Evolutionary conservation across 2,888 invertebrate species (phyloP).

Genomic region (Microchrysa polita): DNA sequence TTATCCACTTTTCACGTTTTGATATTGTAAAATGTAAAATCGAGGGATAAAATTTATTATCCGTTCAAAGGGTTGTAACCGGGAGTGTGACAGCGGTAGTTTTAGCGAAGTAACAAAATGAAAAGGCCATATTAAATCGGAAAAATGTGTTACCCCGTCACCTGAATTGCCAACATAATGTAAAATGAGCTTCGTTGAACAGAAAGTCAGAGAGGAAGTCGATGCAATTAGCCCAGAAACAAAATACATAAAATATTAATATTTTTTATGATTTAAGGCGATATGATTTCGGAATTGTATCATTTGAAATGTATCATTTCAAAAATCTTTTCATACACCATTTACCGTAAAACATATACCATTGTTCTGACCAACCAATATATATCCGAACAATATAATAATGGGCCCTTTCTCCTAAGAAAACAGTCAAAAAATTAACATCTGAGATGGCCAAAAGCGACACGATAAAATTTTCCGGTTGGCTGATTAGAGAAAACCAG

Average conservation of each 20-base stretch:
- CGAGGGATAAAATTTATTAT: not conserved
- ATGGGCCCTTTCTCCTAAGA: not conserved
- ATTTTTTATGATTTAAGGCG: no score
- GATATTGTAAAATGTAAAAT: not conserved
- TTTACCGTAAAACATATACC: constrained; percentile 11
- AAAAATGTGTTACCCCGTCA: not conserved
- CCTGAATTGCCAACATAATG: no score
- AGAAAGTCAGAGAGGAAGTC: no score
- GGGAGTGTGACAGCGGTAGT: not conserved
- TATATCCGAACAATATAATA: constrained; percentile 12
- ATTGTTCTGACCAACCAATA: constrained; percentile 13
- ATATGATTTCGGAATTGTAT: not conserved
- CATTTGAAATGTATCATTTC: constrained; percentile 8
- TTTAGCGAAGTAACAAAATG: not conserved
- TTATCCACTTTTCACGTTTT: no score
- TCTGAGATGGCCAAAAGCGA: not conserved
- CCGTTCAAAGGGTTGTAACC: not conserved
- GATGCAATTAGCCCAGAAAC: no score
- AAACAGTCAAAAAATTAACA: not conserved
- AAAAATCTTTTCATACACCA: constrained; percentile 8
- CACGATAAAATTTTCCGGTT: constrained; percentile 41
- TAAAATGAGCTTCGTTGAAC: no score
- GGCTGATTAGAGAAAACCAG: constrained; percentile 19
- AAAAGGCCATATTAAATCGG: not conserved
- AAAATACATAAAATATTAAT: no score